These are phyloP conservation scores for Danaus plexippus DNA, from an alignment of 1,140 invertebrate species.

Conservation along the genomic window DNA sequence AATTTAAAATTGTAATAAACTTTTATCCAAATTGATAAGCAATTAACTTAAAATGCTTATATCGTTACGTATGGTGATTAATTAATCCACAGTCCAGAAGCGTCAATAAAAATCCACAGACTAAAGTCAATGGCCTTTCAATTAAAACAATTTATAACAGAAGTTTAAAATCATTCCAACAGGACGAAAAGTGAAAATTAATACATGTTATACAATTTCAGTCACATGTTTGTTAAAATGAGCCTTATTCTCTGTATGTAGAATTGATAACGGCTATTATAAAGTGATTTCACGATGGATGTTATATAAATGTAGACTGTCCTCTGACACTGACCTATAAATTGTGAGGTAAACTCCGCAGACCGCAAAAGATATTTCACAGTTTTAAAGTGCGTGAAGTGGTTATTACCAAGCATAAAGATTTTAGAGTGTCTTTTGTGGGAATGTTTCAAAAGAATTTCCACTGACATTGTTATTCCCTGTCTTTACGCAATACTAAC, in stretches of 20 bases:
- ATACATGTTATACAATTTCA: slow-evolving; percentile 13
- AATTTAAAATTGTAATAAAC: too few species aligned
- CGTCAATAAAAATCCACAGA: too few species aligned
- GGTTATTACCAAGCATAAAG: too few species aligned
- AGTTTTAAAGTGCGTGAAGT: not conserved
- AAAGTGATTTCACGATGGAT: slow-evolving; percentile 18
- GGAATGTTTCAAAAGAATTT: too few species aligned
- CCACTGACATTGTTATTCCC: too few species aligned
- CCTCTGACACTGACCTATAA: slow-evolving; percentile 24
- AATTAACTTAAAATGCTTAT: too few species aligned
- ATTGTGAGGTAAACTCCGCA: slow-evolving; percentile 12
- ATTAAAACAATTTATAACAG: too few species aligned
- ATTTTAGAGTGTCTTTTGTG: too few species aligned
- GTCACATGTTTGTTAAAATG: slow-evolving; percentile 7
- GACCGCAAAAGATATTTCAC: slow-evolving; percentile 15
- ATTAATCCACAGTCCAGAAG: slow-evolving; percentile 1
- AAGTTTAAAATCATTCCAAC: not conserved
- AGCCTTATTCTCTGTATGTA: slow-evolving; percentile 8
- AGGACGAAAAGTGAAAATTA: slow-evolving; percentile 15
- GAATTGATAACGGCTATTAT: slow-evolving; percentile 5
- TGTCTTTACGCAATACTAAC: not conserved
- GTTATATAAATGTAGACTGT: slow-evolving; percentile 19
- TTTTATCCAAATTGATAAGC: too few species aligned
- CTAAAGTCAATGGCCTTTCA: too few species aligned
- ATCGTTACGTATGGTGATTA: not conserved